phyloP scores from a whole-genome alignment of 2,113 vertebrate genomes.

The Chionodraco myersi region DNA sequence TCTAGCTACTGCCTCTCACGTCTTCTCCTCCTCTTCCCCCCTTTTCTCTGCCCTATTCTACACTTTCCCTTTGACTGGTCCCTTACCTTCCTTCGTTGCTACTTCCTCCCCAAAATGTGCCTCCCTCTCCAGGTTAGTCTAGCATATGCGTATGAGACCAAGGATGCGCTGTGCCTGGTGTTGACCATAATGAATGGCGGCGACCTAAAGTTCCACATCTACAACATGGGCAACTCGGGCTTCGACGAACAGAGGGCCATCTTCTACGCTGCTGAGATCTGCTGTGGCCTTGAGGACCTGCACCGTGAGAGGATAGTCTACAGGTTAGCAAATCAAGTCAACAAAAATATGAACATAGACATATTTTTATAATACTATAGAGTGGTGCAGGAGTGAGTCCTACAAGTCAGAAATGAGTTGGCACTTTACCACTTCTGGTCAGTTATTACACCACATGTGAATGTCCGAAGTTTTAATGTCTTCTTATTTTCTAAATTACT shows the following conservation, averaged over 20 bases:
- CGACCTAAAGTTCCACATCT: slow-evolving; percentile 95
- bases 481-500: too few relatives aligned
- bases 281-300: slow-evolving; percentile 92
- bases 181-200: slow-evolving; percentile 96
- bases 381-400: too few relatives aligned
- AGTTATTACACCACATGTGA: too few relatives aligned
- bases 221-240: slow-evolving; percentile 92
- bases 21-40: slow-evolving; percentile 4
- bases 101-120: slow-evolving; percentile 32
- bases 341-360: background rate
- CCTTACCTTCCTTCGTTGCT: slow-evolving; percentile 12
- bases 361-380: too few relatives aligned
- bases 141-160: slow-evolving; percentile 92
- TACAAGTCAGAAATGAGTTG: too few relatives aligned
- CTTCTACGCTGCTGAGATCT: slow-evolving; percentile 94
- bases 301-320: slow-evolving; percentile 93
- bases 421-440: too few relatives aligned
- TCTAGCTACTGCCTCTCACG: slow-evolving; percentile 46
- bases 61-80: background rate
- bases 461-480: too few relatives aligned
- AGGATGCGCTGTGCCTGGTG: slow-evolving; percentile 91
- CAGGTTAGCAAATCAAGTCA: slow-evolving; percentile 80
- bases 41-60: slow-evolving; percentile 1
- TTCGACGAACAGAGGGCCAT: slow-evolving; percentile 91
- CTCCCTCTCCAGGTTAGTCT: slow-evolving; percentile 85